Evolutionary conservation across 1,140 invertebrate species (phyloP), one percentile per base, ranked within the genome.

Genomic region (Lordiphosa stackelbergi): DNA sequence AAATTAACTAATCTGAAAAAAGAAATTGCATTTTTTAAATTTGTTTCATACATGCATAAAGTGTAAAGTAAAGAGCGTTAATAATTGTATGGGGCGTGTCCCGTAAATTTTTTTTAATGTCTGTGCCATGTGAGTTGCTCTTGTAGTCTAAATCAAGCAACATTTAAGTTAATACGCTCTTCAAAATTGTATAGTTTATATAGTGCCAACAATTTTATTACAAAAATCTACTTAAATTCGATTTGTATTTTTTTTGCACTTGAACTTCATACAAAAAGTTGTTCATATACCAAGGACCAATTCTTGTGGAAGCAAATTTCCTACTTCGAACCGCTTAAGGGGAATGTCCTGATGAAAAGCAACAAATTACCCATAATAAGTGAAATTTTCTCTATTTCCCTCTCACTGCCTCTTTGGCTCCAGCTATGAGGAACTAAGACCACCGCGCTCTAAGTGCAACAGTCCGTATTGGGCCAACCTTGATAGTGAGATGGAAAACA

Each of bases 361-460:
- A 11, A 38, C 8, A 79, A 79, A 75, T 75, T 79, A 61, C 75
- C 75, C 75, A 79, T 68, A 79, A 79, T 79, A 79, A 75, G 75
- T 58, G 59, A 81, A 66, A 73, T 77, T 68, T 13, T 40, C 34
- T 48, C 53, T 34, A 41, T 37, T 13, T 13, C 22, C 34, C 11
- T 40, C 16, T 41, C 36, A 12, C 11, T 41, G n/a, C 24, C 13
- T 48, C n/a, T 51, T 13, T 12, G 19, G 10, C 54, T 63, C 5
- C 51, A 87, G 86, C 28, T 87, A 87, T 71, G 85, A 87, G 64
- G 59, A 69, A 71, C 42, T 87, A 42, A 81, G 71, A 38, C 69
- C 69, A 41, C 69, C 69, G 36, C 64, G 61, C 43, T 62, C 63
- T 35, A 78, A 62, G 68, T 69, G 56, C 62, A 73, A 69, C 53